Conservation (phyloP, 2,888 invertebrate species). For the Heliconius ismenius region DNA sequence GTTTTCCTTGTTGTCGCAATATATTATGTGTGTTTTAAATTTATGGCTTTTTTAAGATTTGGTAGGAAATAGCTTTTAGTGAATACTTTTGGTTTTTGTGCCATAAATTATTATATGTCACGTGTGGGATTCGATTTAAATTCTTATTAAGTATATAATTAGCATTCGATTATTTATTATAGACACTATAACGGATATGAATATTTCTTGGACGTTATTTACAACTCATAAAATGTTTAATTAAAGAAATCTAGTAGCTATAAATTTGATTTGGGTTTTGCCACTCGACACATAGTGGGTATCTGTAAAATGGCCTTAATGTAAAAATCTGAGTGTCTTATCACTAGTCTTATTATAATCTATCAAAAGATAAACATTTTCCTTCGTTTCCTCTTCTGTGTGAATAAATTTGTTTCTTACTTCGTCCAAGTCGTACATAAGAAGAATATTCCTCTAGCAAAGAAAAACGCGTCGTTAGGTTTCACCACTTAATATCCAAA, state of each 20-base stretch:
- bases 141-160: background rate
- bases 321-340: background rate
- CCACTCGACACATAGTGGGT: background rate
- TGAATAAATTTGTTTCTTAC: no score
- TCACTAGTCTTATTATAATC: background rate
- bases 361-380: background rate
- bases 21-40: background rate
- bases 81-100: background rate
- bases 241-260: background rate
- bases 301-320: background rate
- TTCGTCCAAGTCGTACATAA: no score
- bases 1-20: background rate
- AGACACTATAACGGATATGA: background rate
- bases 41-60: background rate
- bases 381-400: no score
- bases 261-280: background rate
- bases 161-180: background rate
- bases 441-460: no score
- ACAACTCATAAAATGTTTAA: background rate
- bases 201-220: background rate
- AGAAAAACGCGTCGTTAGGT: background rate
- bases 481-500: background rate
- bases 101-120: background rate
- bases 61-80: background rate
- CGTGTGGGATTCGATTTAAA: background rate